phyloP scores from a whole-genome alignment of 2,113 vertebrate genomes.

The Rattus rattus region DNA sequence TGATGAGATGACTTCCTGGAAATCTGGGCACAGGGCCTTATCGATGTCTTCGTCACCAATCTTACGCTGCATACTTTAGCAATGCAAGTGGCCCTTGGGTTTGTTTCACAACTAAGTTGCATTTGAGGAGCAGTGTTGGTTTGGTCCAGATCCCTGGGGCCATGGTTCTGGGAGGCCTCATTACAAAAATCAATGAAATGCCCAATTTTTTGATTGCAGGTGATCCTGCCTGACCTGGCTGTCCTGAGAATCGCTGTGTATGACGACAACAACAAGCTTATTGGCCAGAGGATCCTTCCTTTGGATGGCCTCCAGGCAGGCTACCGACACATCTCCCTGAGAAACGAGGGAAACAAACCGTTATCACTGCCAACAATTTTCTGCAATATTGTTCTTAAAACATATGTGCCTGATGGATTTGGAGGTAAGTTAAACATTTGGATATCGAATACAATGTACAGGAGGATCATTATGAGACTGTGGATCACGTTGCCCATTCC shows the following conservation, averaged over 20 bases:
- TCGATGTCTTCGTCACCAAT: background rate
- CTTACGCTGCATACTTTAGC: background rate
- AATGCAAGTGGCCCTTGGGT: background rate
- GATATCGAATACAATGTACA: background rate
- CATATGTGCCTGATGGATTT: conserved; percentile 98
- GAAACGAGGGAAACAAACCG: conserved; percentile 98
- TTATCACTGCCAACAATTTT: conserved; percentile 97
- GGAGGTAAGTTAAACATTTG: conserved; percentile 90
- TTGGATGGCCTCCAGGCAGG: conserved; percentile 98
- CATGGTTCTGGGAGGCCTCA: background rate
- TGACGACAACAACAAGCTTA: conserved; percentile 97
- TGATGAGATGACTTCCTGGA: background rate
- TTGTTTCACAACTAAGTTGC: background rate
- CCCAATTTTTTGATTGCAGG: conserved; percentile 85
- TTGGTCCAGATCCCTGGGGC: background rate
- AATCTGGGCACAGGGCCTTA: background rate
- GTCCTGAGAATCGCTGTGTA: conserved; percentile 98
- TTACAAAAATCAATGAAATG: conserved; percentile 11
- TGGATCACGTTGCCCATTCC: background rate
- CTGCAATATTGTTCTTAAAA: conserved; percentile 99
- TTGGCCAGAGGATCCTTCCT: conserved; percentile 97
- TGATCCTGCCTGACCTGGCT: conserved; percentile 97
- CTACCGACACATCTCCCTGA: conserved; percentile 97
- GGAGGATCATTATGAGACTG: background rate
- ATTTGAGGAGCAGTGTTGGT: background rate